These are phyloP conservation scores for Ectemnius continuus DNA, from an alignment of 2,888 invertebrate species.

Conservation along the genomic window DNA sequence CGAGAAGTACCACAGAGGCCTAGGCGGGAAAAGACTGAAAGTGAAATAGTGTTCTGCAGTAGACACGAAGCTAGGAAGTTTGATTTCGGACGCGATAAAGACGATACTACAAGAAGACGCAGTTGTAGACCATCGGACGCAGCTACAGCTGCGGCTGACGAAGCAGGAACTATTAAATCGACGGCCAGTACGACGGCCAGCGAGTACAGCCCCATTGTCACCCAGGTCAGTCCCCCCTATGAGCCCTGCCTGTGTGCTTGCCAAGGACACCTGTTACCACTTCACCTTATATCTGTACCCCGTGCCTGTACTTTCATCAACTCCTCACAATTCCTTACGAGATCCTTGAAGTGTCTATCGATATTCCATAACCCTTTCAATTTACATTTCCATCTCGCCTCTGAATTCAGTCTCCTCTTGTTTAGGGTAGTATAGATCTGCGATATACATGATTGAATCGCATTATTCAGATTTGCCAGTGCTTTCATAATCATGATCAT, in stretches of 20 bases:
- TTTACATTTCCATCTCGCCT: background rate
- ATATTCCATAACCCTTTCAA: conserved; percentile 27
- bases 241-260: conserved; percentile 67
- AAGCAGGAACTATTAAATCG: conserved; percentile 73
- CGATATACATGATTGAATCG: too few relatives aligned
- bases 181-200: conserved; percentile 76
- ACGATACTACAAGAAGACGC: conserved; percentile 74
- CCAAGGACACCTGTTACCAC: conserved; percentile 49
- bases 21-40: conserved; percentile 93
- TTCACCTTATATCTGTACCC: conserved; percentile 46
- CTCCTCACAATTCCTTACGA: conserved; percentile 13
- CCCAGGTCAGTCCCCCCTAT: conserved; percentile 74
- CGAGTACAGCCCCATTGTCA: conserved; percentile 75
- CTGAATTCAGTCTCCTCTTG: background rate
- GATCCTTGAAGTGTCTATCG: conserved; percentile 45
- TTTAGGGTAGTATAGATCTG: too few relatives aligned
- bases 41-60: conserved; percentile 88
- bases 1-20: conserved; percentile 80
- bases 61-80: conserved; percentile 79
- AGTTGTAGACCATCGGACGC: conserved; percentile 78
- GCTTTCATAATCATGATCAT: too few relatives aligned
- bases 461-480: too few relatives aligned
- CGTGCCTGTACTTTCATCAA: conserved; percentile 34
- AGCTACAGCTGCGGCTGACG: conserved; percentile 65
- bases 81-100: conserved; percentile 75